These are phyloP conservation scores for Drosophila watanabei DNA, from an alignment of 1,140 invertebrate species.

Conservation along the genomic window DNA sequence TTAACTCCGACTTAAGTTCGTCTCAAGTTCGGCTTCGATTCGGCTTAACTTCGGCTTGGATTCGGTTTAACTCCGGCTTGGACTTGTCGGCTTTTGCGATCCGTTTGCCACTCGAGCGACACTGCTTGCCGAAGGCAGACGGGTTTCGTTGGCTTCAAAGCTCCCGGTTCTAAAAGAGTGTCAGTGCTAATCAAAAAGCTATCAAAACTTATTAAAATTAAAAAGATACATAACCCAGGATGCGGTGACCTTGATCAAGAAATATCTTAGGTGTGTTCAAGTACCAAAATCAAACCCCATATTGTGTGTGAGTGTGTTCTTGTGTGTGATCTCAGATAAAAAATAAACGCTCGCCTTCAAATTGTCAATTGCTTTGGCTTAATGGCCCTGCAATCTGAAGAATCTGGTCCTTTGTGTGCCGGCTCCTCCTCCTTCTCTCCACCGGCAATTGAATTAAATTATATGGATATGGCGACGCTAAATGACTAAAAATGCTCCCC, in stretches of 20 bases:
- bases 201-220: background rate
- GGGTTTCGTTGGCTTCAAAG: conserved; percentile 19
- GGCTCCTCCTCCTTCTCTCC: too few species aligned
- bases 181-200: conserved; percentile 1
- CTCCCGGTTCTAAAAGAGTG: background rate
- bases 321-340: conserved; percentile 51
- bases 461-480: conserved; percentile 45
- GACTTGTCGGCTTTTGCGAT: background rate
- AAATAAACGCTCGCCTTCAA: conserved; percentile 46
- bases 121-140: conserved; percentile 46
- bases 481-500: conserved; percentile 49
- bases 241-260: background rate
- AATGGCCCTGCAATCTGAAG: conserved; percentile 47
- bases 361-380: conserved; percentile 58
- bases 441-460: conserved; percentile 27
- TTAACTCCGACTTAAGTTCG: background rate
- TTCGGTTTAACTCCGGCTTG: conserved; percentile 14
- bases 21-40: background rate
- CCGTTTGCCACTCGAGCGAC: conserved; percentile 49
- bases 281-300: background rate
- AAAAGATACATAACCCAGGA: background rate
- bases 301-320: background rate
- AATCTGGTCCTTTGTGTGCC: conserved; percentile 72
- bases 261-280: conserved; percentile 10
- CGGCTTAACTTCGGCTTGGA: background rate